Evolutionary conservation across 2,797 vertebrate species (phyloP).

Genomic region (Acanthis flammea): DNA sequence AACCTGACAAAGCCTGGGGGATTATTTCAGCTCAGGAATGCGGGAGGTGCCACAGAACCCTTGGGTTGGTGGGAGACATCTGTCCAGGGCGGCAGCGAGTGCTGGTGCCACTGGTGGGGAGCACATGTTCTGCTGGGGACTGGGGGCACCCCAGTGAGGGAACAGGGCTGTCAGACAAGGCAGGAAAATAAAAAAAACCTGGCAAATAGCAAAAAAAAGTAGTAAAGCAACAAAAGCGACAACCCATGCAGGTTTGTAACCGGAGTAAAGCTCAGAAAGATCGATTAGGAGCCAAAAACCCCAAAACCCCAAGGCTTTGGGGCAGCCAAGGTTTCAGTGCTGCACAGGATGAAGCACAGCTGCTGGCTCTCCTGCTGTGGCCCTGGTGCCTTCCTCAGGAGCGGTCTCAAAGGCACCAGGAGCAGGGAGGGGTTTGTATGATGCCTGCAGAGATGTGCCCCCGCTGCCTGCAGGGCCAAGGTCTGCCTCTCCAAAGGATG

Average conservation of each 20-base stretch:
- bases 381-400: background rate
- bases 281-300: background rate
- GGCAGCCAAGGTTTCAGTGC: background rate
- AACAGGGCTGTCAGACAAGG: background rate
- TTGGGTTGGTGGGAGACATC: accelerated
- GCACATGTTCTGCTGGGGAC: background rate
- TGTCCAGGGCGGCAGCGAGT: background rate
- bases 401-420: background rate
- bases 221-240: background rate
- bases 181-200: background rate
- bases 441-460: background rate
- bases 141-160: background rate
- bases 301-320: background rate
- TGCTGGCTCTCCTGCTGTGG: background rate
- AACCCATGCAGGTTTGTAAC: background rate
- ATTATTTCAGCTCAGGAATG: background rate
- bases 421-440: background rate
- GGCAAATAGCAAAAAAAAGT: background rate
- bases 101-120: background rate
- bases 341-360: background rate
- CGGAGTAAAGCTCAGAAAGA: background rate
- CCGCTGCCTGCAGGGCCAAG: background rate
- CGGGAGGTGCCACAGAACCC: accelerated
- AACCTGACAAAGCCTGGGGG: background rate
- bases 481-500: background rate